Percentiles rank a stretch among this genome's conserved stretches.
phyloP scores from a whole-genome alignment of 2,888 invertebrate species.

The Campoplex capitator region DNA sequence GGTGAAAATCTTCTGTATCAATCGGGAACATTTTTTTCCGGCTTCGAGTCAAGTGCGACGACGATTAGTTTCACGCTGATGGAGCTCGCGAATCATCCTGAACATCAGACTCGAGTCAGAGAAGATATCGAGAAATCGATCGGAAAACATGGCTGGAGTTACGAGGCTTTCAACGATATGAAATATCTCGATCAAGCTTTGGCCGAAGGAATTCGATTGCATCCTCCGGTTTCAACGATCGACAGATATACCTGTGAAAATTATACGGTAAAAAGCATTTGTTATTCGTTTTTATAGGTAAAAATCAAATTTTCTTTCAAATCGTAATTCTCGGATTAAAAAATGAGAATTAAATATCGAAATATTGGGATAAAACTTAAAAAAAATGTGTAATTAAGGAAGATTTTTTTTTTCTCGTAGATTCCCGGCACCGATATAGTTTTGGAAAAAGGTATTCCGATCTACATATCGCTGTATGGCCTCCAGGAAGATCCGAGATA shows the following conservation, averaged over 20 bases:
- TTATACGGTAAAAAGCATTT: slow-evolving; percentile 73
- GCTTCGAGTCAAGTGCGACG: slow-evolving; percentile 81
- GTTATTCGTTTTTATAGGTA: background rate
- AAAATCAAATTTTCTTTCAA: background rate
- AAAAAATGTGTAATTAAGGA: background rate
- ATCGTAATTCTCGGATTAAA: background rate
- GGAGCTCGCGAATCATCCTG: slow-evolving; percentile 77
- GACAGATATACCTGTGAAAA: slow-evolving; percentile 78
- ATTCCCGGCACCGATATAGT: slow-evolving; percentile 78
- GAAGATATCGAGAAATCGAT: slow-evolving; percentile 76
- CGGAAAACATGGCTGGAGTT: slow-evolving; percentile 77
- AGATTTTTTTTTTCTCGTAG: slow-evolving; percentile 64
- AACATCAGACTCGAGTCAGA: slow-evolving; percentile 75
- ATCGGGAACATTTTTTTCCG: slow-evolving; percentile 81
- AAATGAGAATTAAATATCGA: too few species aligned
- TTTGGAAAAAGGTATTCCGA: slow-evolving; percentile 79
- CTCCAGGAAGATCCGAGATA: slow-evolving; percentile 77
- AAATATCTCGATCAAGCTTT: slow-evolving; percentile 79
- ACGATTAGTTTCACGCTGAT: slow-evolving; percentile 78
- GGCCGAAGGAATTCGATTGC: slow-evolving; percentile 78
- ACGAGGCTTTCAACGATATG: slow-evolving; percentile 81
- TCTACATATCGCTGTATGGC: slow-evolving; percentile 80
- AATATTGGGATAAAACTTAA: too few species aligned
- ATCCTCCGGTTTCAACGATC: slow-evolving; percentile 81
- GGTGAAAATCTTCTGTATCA: slow-evolving; percentile 81